Evolutionary conservation across 2,113 vertebrate species (phyloP).

Genomic region (Dendropsophus ebraccatus): DNA sequence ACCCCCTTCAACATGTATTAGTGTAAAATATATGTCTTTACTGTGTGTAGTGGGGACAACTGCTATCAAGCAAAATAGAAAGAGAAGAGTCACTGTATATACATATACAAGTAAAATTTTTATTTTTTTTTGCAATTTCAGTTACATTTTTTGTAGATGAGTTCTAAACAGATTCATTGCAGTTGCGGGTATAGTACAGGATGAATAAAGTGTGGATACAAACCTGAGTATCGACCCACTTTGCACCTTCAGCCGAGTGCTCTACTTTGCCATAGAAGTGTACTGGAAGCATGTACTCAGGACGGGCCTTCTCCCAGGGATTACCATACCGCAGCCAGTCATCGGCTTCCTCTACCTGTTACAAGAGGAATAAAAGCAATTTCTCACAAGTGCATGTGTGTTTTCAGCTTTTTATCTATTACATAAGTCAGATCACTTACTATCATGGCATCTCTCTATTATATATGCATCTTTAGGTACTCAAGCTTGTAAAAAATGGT

Average conservation of each 20-base stretch:
- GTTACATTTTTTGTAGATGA: too few relatives aligned
- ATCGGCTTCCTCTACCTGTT: conserved; percentile 86
- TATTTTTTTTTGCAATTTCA: too few relatives aligned
- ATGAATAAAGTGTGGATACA: neutral
- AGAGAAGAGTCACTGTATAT: too few relatives aligned
- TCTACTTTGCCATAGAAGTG: conserved; percentile 83
- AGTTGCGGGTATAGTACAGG: neutral
- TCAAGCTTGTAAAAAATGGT: too few relatives aligned
- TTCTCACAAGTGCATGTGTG: neutral
- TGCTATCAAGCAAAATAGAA: too few relatives aligned
- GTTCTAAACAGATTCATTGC: neutral
- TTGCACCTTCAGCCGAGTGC: conserved; percentile 68
- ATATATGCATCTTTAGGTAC: too few relatives aligned
- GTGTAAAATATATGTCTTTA: too few relatives aligned
- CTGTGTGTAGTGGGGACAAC: too few relatives aligned
- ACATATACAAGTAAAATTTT: too few relatives aligned
- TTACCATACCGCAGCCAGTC: conserved; percentile 90
- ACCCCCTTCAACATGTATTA: too few relatives aligned
- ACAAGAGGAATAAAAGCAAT: neutral
- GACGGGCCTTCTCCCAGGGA: conserved; percentile 88
- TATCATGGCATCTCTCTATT: neutral
- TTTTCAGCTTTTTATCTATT: neutral
- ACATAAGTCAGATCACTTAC: neutral
- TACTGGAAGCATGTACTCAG: conserved; percentile 85
- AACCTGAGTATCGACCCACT: conserved; percentile 87